These are phyloP conservation scores for Pseudorasbora parva DNA, from an alignment of 2,113 vertebrate genomes.

Conservation along the genomic window DNA sequence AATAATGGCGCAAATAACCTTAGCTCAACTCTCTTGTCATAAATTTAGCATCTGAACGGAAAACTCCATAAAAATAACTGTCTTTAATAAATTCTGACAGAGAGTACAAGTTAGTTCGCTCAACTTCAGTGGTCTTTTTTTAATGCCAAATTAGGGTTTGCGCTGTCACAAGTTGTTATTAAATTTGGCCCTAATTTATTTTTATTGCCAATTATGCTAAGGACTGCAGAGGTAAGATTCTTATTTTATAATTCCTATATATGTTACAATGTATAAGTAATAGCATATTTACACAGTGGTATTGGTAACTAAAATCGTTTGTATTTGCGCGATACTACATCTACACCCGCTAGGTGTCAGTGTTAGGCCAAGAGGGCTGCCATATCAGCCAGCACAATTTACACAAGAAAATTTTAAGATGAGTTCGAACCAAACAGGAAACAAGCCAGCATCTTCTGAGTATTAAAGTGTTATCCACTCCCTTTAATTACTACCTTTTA, in stretches of 20 bases:
- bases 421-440: neutral
- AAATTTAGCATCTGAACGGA: too few species aligned
- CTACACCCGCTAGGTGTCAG: slow-evolving; percentile 11
- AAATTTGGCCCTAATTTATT: too few species aligned
- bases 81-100: too few species aligned
- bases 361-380: neutral
- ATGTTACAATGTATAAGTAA: too few species aligned
- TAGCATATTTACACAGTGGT: neutral
- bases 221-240: neutral
- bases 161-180: too few species aligned
- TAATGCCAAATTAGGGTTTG: too few species aligned
- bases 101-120: too few species aligned
- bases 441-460: slow-evolving; percentile 2
- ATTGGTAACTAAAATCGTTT: neutral
- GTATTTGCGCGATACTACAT: neutral
- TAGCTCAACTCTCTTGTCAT: too few species aligned
- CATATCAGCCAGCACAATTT: neutral
- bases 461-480: slow-evolving; percentile 19
- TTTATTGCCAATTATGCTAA: neutral
- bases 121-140: too few species aligned
- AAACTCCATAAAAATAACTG: too few species aligned
- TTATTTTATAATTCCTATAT: neutral
- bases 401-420: neutral
- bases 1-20: too few species aligned
- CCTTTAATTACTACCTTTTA: slow-evolving; percentile 1